These are phyloP conservation scores for Pungitius pungitius DNA, from an alignment of 2,113 vertebrate genomes.

Conservation along the genomic window DNA sequence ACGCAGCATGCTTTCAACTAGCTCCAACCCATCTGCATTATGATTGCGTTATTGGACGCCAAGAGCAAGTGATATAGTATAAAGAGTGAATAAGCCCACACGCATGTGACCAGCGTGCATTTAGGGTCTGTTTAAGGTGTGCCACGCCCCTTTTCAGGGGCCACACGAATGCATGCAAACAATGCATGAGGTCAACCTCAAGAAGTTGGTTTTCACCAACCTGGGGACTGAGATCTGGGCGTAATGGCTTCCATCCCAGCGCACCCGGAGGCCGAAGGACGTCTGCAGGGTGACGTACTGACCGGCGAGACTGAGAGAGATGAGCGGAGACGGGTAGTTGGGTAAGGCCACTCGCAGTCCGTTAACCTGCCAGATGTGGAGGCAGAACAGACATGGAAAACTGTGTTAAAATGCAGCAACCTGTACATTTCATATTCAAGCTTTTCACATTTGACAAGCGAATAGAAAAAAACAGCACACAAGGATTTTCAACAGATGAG, in stretches of 20 bases:
- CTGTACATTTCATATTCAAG: neutral
- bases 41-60: neutral
- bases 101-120: neutral
- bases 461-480: neutral
- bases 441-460: neutral
- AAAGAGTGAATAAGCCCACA: no score
- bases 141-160: no score
- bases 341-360: conserved; percentile 79
- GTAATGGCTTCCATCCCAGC: conserved; percentile 86
- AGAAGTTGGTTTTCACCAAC: conserved; percentile 54
- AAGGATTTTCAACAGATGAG: conserved; percentile 4
- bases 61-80: no score
- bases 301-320: conserved; percentile 78
- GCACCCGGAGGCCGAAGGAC: conserved; percentile 79
- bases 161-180: no score
- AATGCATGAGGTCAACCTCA: no score
- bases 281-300: conserved; percentile 83
- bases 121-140: no score
- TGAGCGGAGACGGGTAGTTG: conserved; percentile 66
- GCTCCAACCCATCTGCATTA: neutral
- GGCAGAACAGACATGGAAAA: neutral
- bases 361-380: conserved; percentile 73
- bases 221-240: conserved; percentile 80
- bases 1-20: neutral
- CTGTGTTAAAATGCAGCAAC: neutral